Conservation (phyloP, 2,797 vertebrate genomes). For the Tragelaphus eurycerus region DNA sequence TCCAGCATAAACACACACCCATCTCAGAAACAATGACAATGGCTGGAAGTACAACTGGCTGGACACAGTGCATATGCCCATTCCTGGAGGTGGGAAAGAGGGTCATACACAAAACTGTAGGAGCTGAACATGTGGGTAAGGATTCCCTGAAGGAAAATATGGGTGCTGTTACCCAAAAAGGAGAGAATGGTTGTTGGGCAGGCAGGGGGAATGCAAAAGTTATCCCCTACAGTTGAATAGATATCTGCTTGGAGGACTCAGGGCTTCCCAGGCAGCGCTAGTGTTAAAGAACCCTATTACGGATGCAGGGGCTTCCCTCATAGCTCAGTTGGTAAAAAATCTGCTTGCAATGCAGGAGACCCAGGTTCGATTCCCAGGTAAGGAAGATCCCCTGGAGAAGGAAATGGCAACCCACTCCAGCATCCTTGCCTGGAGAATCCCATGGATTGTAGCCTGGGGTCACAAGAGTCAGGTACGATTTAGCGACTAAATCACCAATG, state of each 20-base stretch:
- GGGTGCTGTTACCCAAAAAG: neutral
- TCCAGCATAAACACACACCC: neutral
- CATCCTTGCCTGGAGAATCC: neutral
- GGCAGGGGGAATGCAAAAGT: neutral
- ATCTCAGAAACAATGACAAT: neutral
- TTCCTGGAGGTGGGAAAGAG: neutral
- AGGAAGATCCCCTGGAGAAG: neutral
- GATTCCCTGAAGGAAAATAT: neutral
- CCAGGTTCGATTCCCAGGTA: fast-evolving
- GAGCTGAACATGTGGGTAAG: neutral
- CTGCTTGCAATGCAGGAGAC: neutral
- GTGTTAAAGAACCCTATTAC: neutral
- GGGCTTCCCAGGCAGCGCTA: neutral
- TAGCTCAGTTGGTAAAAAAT: neutral
- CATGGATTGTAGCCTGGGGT: neutral
- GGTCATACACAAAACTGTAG: neutral
- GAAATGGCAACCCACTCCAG: neutral
- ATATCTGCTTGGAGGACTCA: neutral
- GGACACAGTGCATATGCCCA: neutral
- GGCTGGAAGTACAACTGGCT: neutral
- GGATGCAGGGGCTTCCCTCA: neutral
- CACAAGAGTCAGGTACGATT: neutral
- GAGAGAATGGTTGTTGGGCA: neutral
- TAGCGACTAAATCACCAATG: neutral
- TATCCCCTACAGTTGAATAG: neutral